Evolutionary conservation across 2,113 vertebrate species (phyloP), one percentile per base, ranked within the genome.

Genomic region (Vidua macroura): DNA sequence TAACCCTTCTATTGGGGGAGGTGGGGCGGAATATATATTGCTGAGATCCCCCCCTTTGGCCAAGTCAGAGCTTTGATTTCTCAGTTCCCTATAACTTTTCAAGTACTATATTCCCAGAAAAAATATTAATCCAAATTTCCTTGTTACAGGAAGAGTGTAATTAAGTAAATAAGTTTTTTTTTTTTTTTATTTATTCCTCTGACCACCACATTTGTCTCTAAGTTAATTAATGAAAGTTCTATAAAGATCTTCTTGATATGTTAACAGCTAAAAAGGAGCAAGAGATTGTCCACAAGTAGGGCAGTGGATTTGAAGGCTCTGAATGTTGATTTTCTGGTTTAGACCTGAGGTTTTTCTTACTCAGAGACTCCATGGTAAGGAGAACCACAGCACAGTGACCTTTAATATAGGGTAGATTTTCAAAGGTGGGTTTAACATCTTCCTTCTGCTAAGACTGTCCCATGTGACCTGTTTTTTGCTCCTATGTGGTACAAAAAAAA

Each of bases 311-410:
- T 16, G 21, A 62, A 86, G 23, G 2, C 3, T 5, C 13, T 49
- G 13, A 64, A 20, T 73, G 3, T n/a, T 60, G 74, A 8, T 41
- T 52, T 75, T 53, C 7, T 72, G 12, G 5, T 58, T 73, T 83
- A 69, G 8, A 43, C 3, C 3, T 3, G 3, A 59, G 31, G 8
- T 8, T 90, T 68, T 76, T 33, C 23, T 69, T 72, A 12, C 13
- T 74, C 21, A 41, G 8, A 46, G 7, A 3, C 70, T 69, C 9
- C 1, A 5, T 11, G 4, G 3, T 8, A 16, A 66, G 15, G 5
- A 69, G 30, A 43, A 46, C 1, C 5, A 55, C 13, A 51, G 11
- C 10, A 46, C 0, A 2, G 6, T 5, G 4, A 67, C 3, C 2
- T 79, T 60, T n/a, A 75, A 48, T 10, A 11, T 5, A 35, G 6